phyloP scores from a whole-genome alignment of 2,113 vertebrate genomes.

The Platysternon megacephalum region DNA sequence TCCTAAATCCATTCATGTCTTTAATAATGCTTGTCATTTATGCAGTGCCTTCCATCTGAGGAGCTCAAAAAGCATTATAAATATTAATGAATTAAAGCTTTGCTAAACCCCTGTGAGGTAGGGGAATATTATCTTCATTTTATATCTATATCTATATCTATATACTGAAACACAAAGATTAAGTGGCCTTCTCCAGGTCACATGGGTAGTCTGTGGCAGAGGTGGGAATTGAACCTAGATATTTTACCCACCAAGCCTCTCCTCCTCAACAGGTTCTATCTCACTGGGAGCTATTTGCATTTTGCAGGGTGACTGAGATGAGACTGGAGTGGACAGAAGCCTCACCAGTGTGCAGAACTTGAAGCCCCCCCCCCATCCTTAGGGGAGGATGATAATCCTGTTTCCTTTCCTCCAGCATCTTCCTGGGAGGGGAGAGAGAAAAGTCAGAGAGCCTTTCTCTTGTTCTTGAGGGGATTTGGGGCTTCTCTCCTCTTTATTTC shows the following conservation, averaged over 20 bases:
- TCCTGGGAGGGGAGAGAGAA: neutral
- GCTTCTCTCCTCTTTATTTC: constrained; percentile 43
- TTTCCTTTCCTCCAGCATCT: neutral
- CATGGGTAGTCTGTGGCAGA: neutral
- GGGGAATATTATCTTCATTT: neutral
- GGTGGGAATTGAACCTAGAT: neutral
- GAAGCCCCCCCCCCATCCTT: neutral
- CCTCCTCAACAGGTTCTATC: neutral
- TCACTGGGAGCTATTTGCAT: neutral
- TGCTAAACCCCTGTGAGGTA: constrained; percentile 51
- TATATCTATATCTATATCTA: neutral
- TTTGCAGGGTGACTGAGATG: neutral
- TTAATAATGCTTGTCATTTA: constrained; percentile 60
- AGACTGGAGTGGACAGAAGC: neutral
- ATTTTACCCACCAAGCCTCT: neutral
- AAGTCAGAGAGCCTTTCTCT: neutral
- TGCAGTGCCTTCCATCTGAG: constrained; percentile 62
- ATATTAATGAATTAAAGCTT: constrained; percentile 72
- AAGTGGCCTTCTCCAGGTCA: neutral
- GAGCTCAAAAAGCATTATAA: constrained; percentile 68
- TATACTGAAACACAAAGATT: neutral
- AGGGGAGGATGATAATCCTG: neutral
- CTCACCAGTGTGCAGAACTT: too few relatives aligned
- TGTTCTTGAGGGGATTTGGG: neutral
- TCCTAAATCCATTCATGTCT: constrained; percentile 55